Evolutionary conservation across 2,888 invertebrate species (phyloP).

Genomic region (Sarcophaga variegata): DNA sequence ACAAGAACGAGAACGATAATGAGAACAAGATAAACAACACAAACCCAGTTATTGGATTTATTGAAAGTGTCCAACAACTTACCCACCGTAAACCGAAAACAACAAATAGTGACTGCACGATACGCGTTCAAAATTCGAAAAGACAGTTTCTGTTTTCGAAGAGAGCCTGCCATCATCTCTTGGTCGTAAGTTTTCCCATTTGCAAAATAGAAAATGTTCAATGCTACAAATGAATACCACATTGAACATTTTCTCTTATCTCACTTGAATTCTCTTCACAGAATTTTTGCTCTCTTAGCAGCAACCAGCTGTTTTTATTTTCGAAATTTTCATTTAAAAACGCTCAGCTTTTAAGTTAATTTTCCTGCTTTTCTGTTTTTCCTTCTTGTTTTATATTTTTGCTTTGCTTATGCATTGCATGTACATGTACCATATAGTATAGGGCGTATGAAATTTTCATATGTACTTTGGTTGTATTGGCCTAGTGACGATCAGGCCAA

Average conservation of each 20-base stretch:
- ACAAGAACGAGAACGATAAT: too few relatives aligned
- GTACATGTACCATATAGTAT: neutral
- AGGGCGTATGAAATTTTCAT: neutral
- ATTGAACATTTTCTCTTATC: neutral
- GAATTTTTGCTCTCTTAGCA: slow-evolving; percentile 4
- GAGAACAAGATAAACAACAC: slow-evolving; percentile 24
- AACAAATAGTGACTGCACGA: slow-evolving; percentile 48
- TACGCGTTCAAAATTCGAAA: slow-evolving; percentile 76
- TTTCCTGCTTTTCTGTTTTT: neutral
- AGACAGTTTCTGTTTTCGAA: slow-evolving; percentile 68
- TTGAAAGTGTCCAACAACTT: slow-evolving; percentile 47
- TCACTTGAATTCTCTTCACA: neutral
- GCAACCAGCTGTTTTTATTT: slow-evolving; percentile 44
- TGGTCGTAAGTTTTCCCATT: neutral
- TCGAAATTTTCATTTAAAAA: slow-evolving; percentile 19
- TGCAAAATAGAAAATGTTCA: too few relatives aligned
- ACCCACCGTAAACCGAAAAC: slow-evolving; percentile 45
- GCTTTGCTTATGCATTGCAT: too few relatives aligned
- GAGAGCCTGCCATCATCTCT: slow-evolving; percentile 23
- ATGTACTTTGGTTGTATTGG: neutral
- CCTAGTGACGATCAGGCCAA: neutral
- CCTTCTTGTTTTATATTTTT: too few relatives aligned
- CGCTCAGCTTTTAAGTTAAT: slow-evolving; percentile 41
- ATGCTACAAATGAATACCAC: slow-evolving; percentile 62
- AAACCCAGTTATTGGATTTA: slow-evolving; percentile 56